A percentile compares a stretch with the other conserved stretches of the same genome.
phyloP scores from a whole-genome alignment of 2,888 invertebrate species.

The Himalopsyche tibetana region DNA sequence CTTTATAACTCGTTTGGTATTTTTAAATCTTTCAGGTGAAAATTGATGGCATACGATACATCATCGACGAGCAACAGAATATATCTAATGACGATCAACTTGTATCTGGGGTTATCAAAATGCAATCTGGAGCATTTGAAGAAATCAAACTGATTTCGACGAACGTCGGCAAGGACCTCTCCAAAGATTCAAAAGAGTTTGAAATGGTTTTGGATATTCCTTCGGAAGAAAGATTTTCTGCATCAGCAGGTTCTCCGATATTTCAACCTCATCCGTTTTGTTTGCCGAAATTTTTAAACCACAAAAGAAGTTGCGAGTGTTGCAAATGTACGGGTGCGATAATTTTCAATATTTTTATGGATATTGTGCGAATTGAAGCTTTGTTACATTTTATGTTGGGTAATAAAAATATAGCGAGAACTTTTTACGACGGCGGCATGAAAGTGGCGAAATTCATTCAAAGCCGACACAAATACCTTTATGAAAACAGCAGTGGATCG shows the following conservation, averaged over 20 bases:
- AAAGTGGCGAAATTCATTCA: conserved; percentile 56
- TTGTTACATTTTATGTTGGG: conserved; percentile 59
- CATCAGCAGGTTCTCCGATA: conserved; percentile 62
- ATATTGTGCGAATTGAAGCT: conserved; percentile 54
- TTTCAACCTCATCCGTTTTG: conserved; percentile 59
- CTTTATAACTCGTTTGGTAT: background rate
- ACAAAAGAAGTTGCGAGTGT: conserved; percentile 57
- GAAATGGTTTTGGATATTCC: conserved; percentile 64
- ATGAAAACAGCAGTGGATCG: conserved; percentile 26
- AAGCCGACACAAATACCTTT: conserved; percentile 50
- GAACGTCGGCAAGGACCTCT: background rate
- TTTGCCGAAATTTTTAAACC: conserved; percentile 58
- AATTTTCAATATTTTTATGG: conserved; percentile 54
- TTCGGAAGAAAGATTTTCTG: conserved; percentile 41
- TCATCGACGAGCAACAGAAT: conserved; percentile 57
- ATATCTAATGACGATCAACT: background rate
- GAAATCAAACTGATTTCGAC: conserved; percentile 1
- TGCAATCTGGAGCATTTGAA: conserved; percentile 9
- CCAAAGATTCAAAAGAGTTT: conserved; percentile 47
- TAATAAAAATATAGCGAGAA: conserved; percentile 52
- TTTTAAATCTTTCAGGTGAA: conserved; percentile 61
- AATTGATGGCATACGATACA: conserved; percentile 61
- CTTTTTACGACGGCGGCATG: conserved; percentile 59
- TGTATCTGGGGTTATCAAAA: conserved; percentile 9
- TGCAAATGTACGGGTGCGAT: conserved; percentile 56